Percentiles rank a stretch among this genome's conserved stretches.
These are phyloP conservation scores for Saguinus midas DNA, from an alignment of 2,113 vertebrate genomes.

Conservation along the genomic window DNA sequence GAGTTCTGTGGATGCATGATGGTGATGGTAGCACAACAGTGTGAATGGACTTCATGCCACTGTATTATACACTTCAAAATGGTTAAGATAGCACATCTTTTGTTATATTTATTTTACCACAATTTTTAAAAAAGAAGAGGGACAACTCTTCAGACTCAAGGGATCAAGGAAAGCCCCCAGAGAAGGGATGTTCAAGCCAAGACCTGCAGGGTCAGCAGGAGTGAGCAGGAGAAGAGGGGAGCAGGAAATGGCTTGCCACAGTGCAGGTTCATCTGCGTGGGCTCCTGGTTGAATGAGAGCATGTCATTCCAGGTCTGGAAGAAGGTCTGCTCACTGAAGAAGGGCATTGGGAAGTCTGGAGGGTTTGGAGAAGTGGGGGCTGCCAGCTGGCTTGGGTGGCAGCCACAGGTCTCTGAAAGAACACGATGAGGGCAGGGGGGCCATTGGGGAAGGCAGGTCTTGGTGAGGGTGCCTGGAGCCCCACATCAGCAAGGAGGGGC, in stretches of 20 bases:
- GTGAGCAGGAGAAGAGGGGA: background rate
- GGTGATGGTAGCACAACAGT: background rate
- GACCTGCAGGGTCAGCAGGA: background rate
- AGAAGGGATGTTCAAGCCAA: background rate
- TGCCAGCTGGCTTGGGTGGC: rapidly evolving
- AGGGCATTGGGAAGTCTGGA: background rate
- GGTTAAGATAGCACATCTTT: background rate
- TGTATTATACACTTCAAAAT: background rate
- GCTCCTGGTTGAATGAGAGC: background rate
- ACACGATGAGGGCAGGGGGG: background rate
- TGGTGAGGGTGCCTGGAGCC: background rate
- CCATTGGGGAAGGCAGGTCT: background rate
- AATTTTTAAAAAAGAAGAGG: background rate
- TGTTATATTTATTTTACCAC: background rate
- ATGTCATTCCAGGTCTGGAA: background rate
- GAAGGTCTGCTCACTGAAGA: rapidly evolving
- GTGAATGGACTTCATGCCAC: background rate
- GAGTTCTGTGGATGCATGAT: background rate
- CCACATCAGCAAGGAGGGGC: background rate
- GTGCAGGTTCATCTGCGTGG: rapidly evolving
- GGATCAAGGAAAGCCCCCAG: background rate
- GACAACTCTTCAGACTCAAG: background rate
- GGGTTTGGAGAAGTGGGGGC: background rate
- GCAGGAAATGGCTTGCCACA: rapidly evolving
- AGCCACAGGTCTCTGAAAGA: background rate